Evolutionary conservation across 2,888 invertebrate species (phyloP), one percentile per base, ranked within the genome.

Genomic region (Sceliomorpha sp.): DNA sequence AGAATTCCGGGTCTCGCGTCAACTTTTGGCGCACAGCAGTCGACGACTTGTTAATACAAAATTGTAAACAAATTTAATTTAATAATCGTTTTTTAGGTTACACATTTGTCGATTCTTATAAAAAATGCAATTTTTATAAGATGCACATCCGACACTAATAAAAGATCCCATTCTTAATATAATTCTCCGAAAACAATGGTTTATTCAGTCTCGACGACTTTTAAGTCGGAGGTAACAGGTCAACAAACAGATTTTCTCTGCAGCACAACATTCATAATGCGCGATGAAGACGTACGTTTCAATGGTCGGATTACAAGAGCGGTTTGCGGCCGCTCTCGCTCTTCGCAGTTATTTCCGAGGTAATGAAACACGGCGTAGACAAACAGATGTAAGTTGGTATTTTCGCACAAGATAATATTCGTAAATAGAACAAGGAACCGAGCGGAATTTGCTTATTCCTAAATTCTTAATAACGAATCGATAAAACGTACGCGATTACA

Each of bases 311-410:
- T 66, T 53, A 59, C 53, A 59, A 47, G 45, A 24, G 10, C 26
- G 17, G 51, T 59, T 53, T 51, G 45, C 13, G 40, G 53, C 31
- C 12, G 24, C 44, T 53, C 13, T 47, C 47, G 34, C 53, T 58
- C 44, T 73, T 70, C 67, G 64, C 40, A 37, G 77, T 74, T 77
- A 71, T 78, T 80, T 80, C 76, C 76, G 68, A 80, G 78, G 74
- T 81, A 82, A 84, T 79, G 80, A 84, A 83, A 79, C 78, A 83
- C 78, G 77, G 82, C 80, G 77, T 74, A 72, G 66, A 73, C 79
- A 77, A 78, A 81, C 82, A 78, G 82, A 82, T 83, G 81, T 82
- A 24, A 29, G 29, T 10, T 10, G n/a, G n/a, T n/a, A n/a, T n/a
- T n/a, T n/a, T n/a, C n/a, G n/a, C n/a, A n/a, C n/a, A n/a, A n/a